Percentiles rank a stretch among this genome's conserved stretches.
Evolutionary conservation across 2,888 invertebrate species (phyloP).

Genomic region (Lumbricus terrestris): DNA sequence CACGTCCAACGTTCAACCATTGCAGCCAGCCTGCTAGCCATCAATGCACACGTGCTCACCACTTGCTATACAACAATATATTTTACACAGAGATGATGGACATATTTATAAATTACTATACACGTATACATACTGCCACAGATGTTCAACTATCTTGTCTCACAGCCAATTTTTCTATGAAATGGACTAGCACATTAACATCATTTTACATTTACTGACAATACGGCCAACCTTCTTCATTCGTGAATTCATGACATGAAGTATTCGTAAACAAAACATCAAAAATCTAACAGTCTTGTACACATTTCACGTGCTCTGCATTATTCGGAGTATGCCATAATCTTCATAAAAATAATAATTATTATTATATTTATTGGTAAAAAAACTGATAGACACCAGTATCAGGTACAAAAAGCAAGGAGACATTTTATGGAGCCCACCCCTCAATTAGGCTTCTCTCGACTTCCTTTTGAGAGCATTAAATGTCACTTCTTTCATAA

Average conservation of each 20-base stretch:
- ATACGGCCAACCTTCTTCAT: neutral
- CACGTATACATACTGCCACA: neutral
- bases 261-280: neutral
- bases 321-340: neutral
- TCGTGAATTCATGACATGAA: neutral
- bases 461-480: neutral
- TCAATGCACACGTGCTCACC: neutral
- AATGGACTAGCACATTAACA: slow-evolving; percentile 3
- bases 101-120: neutral
- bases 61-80: neutral
- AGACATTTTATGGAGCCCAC: neutral
- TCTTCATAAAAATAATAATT: no score
- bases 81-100: neutral
- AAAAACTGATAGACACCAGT: no score
- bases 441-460: neutral
- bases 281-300: neutral
- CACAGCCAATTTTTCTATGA: neutral
- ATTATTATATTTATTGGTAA: no score
- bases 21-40: neutral
- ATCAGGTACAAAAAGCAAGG: no score
- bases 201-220: neutral
- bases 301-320: neutral
- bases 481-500: no score
- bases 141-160: neutral
- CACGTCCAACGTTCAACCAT: neutral